These are phyloP conservation scores for Tipula helvola DNA, from an alignment of 2,888 invertebrate genomes.

Conservation along the genomic window DNA sequence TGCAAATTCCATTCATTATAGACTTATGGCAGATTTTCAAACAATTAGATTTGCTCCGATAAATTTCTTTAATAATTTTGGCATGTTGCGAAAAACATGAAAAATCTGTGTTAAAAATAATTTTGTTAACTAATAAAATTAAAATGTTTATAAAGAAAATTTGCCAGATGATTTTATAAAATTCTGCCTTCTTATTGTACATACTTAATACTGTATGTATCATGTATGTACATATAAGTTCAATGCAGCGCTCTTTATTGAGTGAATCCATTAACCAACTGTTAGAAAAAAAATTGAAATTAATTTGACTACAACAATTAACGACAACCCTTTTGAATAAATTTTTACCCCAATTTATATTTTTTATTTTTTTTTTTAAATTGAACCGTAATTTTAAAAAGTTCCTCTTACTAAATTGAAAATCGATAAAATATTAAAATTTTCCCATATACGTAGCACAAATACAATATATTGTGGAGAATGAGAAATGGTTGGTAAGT, in stretches of 20 bases:
- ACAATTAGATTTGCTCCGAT: background rate
- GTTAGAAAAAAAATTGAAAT: background rate
- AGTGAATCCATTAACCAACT: background rate
- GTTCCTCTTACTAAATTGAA: too few species aligned
- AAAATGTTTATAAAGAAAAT: background rate
- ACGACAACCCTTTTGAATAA: background rate
- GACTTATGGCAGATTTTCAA: background rate
- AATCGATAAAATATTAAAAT: background rate
- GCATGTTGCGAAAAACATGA: background rate
- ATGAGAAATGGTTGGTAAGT: too few species aligned
- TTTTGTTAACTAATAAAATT: background rate
- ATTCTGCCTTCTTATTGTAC: background rate
- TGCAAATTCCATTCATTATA: background rate
- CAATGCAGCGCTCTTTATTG: background rate
- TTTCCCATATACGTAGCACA: background rate
- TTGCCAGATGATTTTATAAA: background rate
- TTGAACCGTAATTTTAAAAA: background rate
- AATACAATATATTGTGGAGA: too few species aligned
- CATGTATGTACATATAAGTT: background rate
- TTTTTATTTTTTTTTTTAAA: background rate
- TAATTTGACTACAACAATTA: background rate
- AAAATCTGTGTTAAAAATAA: background rate
- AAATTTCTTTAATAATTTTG: background rate
- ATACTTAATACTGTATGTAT: too few species aligned
- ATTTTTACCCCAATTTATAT: background rate